phyloP scores from a whole-genome alignment of 1,140 invertebrate genomes.

The Parapsyche elsis region DNA sequence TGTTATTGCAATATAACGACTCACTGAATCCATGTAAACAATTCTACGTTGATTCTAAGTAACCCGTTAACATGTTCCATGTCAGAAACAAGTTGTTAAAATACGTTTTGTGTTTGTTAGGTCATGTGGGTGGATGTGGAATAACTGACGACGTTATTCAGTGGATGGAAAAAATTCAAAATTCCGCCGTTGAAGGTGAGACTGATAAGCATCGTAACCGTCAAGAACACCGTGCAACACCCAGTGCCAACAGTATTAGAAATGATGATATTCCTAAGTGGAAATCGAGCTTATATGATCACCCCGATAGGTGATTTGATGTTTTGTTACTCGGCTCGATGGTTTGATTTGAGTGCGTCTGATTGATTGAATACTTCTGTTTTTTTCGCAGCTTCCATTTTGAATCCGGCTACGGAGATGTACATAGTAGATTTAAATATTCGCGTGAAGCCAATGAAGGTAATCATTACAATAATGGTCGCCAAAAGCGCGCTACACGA shows the following conservation, averaged over 20 bases:
- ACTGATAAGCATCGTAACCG: slow-evolving; percentile 56
- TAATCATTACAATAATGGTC: slow-evolving; percentile 15
- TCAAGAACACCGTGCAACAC: slow-evolving; percentile 57
- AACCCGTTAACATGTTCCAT: not conserved
- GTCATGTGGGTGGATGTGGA: slow-evolving; percentile 86
- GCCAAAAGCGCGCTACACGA: slow-evolving; percentile 68
- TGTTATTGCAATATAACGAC: not conserved
- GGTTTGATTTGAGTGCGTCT: not conserved
- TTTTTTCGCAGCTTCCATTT: slow-evolving; percentile 46
- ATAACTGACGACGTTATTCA: slow-evolving; percentile 85
- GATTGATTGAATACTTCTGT: not conserved
- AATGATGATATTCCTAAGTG: slow-evolving; percentile 63
- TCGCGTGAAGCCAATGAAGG: slow-evolving; percentile 73
- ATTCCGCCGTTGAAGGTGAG: slow-evolving; percentile 81
- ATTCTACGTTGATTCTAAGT: not conserved
- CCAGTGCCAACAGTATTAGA: slow-evolving; percentile 64
- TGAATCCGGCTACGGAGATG: slow-evolving; percentile 31
- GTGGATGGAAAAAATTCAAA: slow-evolving; percentile 94
- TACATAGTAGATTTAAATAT: slow-evolving; percentile 68
- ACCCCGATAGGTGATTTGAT: not conserved
- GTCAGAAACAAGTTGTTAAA: not conserved
- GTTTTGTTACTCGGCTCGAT: not conserved
- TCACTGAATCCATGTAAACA: not conserved
- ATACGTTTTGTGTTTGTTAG: slow-evolving; percentile 60
- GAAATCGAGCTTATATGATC: slow-evolving; percentile 36